These are phyloP conservation scores for Bos javanicus DNA, from an alignment of 2,113 vertebrate species.

Conservation along the genomic window DNA sequence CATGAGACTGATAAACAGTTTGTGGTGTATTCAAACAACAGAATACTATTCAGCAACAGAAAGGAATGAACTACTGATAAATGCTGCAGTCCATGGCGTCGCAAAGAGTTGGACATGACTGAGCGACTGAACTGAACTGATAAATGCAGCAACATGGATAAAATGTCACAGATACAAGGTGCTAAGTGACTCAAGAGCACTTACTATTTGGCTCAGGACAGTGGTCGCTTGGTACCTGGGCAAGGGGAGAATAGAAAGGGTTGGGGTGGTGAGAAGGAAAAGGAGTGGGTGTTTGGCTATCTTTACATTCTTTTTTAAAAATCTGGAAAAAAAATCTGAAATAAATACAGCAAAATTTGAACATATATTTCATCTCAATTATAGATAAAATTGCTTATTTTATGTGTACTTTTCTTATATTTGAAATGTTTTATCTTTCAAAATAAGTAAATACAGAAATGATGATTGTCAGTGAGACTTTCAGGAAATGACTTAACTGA, in stretches of 20 bases:
- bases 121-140: neutral
- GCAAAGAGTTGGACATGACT: accelerated
- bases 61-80: neutral
- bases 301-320: neutral
- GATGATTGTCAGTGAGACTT: neutral
- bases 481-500: neutral
- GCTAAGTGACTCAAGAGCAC: neutral
- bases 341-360: neutral
- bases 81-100: neutral
- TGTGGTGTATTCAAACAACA: neutral
- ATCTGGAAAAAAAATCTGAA: neutral
- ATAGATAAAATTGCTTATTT: neutral
- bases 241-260: neutral
- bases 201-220: neutral
- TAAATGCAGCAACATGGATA: neutral
- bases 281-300: neutral
- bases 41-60: neutral
- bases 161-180: neutral
- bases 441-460: slow-evolving; percentile 18
- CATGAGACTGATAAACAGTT: neutral
- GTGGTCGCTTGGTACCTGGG: too few relatives aligned
- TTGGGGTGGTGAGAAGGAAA: neutral
- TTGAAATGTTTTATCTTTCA: slow-evolving; percentile 24
- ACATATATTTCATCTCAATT: neutral
- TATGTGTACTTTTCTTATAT: neutral